Evolutionary conservation across 2,113 vertebrate genomes (phyloP), one percentile per base, ranked within the genome.

Genomic region (Ammodramus savannarum): DNA sequence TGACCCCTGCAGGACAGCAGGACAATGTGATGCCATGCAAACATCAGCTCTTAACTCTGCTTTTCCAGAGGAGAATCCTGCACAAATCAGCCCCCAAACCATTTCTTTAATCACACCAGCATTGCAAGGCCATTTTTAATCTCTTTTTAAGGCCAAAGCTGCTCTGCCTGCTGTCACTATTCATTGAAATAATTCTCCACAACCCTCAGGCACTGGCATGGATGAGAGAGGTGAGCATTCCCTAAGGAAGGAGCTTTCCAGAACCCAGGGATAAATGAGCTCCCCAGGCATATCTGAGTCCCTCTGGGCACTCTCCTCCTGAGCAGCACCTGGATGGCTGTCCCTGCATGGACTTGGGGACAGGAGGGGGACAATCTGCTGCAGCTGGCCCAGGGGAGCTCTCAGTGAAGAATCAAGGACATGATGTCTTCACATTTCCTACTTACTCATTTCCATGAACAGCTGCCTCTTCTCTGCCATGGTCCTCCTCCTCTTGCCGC

Each of bases 391-490:
- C 26, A 77, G 68, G 0, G 1, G 29, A 38, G 72, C 44, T 80
- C 75, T n/a, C 21, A 4, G 58, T 1, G 15, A 17, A 13, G 62
- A 27, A 39, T 0, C 38, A 51, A 7, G 5, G n/a, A 46, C 54
- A 49, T 31, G 14, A 18, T 15, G 43, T 7, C 77, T 63, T 13
- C 31, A 16, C 1, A 25, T 34, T 6, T 38, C 38, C 57, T 77
- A 99, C 99, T 99, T 98, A 99, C 99, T 99, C 99, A 99, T 99
- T 85, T 99, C 99, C 99, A 99, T 99, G 98, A 99, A 99, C 97
- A 99, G 99, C 98, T 99, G 99, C 58, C 99, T 99, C 98, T 99
- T 99, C 98, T 99, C 99, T 51, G 99, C 99, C 98, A 98, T 99
- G 81, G 98, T 98, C 98, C 99, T 99, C 96, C 97, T 97, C 98